Percentiles rank a stretch among this genome's conserved stretches.
phyloP scores from a whole-genome alignment of 2,888 invertebrate species.

The Aphodius granarius region DNA sequence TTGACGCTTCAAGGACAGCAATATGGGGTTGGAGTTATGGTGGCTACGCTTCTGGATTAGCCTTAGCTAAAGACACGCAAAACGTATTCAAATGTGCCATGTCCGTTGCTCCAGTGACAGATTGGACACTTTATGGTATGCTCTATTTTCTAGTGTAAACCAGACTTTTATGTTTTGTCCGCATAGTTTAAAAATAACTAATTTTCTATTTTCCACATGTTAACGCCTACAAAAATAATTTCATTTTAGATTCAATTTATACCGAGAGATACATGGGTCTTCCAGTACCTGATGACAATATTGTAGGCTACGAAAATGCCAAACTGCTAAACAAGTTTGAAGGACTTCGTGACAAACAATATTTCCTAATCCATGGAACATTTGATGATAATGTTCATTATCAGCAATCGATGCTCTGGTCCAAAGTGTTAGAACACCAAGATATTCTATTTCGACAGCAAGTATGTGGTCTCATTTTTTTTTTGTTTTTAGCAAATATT shows the following conservation, averaged over 20 bases:
- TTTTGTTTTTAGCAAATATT: slow-evolving; percentile 1
- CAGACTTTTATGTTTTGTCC: not conserved
- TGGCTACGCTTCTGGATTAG: slow-evolving; percentile 89
- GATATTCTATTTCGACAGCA: slow-evolving; percentile 91
- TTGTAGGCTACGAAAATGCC: slow-evolving; percentile 71
- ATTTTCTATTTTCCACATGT: not conserved
- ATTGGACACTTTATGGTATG: slow-evolving; percentile 94
- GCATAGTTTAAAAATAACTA: not conserved
- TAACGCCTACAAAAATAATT: not conserved
- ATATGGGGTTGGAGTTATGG: slow-evolving; percentile 99
- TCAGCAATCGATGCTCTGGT: slow-evolving; percentile 92
- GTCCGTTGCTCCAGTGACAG: slow-evolving; percentile 95
- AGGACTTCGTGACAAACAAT: slow-evolving; percentile 69
- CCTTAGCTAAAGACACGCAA: slow-evolving; percentile 74
- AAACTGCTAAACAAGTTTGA: slow-evolving; percentile 72
- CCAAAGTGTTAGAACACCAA: slow-evolving; percentile 79
- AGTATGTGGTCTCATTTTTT: slow-evolving; percentile 64
- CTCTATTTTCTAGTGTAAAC: not conserved
- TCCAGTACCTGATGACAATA: slow-evolving; percentile 71
- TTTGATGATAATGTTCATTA: slow-evolving; percentile 97
- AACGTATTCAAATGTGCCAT: slow-evolving; percentile 89
- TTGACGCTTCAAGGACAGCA: slow-evolving; percentile 80
- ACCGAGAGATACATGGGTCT: slow-evolving; percentile 96
- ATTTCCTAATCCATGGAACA: slow-evolving; percentile 92
- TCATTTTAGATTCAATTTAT: slow-evolving; percentile 83